Evolutionary conservation across 2,888 invertebrate species (phyloP).

Genomic region (Eudemis profundana): DNA sequence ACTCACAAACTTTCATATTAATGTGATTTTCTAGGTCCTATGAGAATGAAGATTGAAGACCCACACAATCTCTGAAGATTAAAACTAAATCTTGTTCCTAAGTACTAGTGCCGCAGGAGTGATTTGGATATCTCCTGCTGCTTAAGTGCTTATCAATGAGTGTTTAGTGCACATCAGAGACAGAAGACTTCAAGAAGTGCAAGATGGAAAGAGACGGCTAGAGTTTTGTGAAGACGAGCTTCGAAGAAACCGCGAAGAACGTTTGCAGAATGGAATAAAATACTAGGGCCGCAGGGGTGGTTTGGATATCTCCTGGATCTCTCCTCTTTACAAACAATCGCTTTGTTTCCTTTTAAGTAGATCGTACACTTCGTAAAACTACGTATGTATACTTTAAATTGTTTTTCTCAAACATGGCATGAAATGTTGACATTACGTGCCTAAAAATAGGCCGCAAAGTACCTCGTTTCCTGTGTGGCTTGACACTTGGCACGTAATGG

Average conservation of each 20-base stretch:
- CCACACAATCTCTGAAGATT: conserved; percentile 37
- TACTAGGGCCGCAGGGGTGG: no score
- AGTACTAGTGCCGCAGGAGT: conserved; percentile 98
- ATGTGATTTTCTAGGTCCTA: background rate
- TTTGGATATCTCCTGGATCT: no score
- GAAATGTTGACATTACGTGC: no score
- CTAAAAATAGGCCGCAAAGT: no score
- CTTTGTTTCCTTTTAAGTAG: no score
- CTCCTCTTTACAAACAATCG: no score
- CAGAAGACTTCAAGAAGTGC: background rate
- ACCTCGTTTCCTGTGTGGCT: no score
- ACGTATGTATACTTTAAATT: no score
- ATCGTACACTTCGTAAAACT: no score
- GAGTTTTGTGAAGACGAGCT: background rate
- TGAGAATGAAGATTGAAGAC: background rate
- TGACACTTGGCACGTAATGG: no score
- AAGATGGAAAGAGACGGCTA: conserved; percentile 3
- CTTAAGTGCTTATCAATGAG: conserved; percentile 95
- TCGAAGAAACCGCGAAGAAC: background rate
- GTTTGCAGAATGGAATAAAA: conserved; percentile 42
- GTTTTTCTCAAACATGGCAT: no score
- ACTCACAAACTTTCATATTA: no score
- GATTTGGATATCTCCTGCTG: conserved; percentile 92
- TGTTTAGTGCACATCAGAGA: conserved; percentile 65
- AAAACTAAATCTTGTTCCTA: conserved; percentile 90